Conservation (phyloP, 2,113 vertebrate genomes). For the Fregata magnificens region DNA sequence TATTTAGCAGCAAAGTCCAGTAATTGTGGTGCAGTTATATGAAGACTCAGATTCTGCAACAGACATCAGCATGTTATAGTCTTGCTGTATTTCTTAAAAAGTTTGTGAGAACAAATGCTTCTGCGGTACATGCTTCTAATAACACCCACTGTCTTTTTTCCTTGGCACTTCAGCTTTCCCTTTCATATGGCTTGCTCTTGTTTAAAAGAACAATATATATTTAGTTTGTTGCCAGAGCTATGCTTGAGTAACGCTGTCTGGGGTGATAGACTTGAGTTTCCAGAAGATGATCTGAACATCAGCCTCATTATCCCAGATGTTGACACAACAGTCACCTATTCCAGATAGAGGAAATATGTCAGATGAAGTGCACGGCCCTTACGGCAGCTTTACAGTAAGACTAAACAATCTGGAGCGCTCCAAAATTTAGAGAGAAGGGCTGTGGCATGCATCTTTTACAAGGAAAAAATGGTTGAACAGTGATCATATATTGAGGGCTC, state of each 20-base stretch:
- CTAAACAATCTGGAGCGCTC: not conserved
- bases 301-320: not conserved
- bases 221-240: not conserved
- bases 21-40: not conserved
- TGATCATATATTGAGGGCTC: rapidly evolving
- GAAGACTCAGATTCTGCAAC: not conserved
- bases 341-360: not conserved
- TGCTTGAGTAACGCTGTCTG: not conserved
- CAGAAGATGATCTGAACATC: not conserved
- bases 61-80: not conserved
- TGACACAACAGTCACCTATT: not conserved
- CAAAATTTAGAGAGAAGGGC: not conserved
- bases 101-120: not conserved
- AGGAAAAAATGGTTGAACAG: not conserved
- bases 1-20: not conserved
- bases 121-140: not conserved
- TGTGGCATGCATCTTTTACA: not conserved
- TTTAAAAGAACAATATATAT: not conserved
- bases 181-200: not conserved
- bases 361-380: not conserved
- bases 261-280: not conserved
- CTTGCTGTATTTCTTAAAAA: not conserved
- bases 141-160: not conserved
- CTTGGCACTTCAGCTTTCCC: not conserved
- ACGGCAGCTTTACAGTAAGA: not conserved